Percentiles rank a stretch among this genome's conserved stretches.
Conservation (phyloP, 2,113 vertebrate genomes). For the Gorsachius goisagi region DNA sequence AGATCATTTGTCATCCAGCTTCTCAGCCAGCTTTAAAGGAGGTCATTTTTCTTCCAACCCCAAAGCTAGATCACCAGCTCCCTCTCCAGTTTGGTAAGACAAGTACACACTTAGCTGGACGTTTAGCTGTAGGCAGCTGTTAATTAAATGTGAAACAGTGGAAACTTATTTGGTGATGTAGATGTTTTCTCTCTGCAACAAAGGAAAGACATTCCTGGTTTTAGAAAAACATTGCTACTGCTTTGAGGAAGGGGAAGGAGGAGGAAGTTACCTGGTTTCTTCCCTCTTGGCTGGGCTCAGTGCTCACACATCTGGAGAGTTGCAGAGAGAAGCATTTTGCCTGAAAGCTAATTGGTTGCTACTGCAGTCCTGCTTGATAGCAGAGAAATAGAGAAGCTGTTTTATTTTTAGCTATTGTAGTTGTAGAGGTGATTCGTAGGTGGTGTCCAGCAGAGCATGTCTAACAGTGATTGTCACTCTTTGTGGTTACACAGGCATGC, state of each 20-base stretch:
- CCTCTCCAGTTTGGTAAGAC: constrained; percentile 86
- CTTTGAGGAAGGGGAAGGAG: not conserved
- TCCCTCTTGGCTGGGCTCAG: not conserved
- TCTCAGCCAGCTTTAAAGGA: constrained; percentile 75
- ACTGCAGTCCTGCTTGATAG: not conserved
- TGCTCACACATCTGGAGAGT: not conserved
- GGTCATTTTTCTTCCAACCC: constrained; percentile 78
- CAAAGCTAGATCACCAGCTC: constrained; percentile 77
- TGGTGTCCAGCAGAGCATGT: not conserved
- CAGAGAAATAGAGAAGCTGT: not conserved
- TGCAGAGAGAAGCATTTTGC: not conserved
- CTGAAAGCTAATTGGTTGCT: not conserved
- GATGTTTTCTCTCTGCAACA: not conserved
- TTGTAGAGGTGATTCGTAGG: not conserved
- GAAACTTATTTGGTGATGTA: not conserved
- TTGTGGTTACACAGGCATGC: constrained; percentile 70
- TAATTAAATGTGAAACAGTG: not conserved
- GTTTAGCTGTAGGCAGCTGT: not conserved
- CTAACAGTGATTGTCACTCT: not conserved
- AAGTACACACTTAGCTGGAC: not conserved
- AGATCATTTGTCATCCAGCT: constrained; percentile 82
- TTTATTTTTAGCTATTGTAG: not conserved
- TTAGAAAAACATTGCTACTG: not conserved
- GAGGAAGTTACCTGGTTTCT: not conserved
- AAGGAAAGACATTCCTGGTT: not conserved